A percentile compares a stretch with the other conserved stretches of the same genome.
These are phyloP conservation scores for Sinodicranocentrus sp. DNA, from an alignment of 2,888 invertebrate species.

Conservation along the genomic window DNA sequence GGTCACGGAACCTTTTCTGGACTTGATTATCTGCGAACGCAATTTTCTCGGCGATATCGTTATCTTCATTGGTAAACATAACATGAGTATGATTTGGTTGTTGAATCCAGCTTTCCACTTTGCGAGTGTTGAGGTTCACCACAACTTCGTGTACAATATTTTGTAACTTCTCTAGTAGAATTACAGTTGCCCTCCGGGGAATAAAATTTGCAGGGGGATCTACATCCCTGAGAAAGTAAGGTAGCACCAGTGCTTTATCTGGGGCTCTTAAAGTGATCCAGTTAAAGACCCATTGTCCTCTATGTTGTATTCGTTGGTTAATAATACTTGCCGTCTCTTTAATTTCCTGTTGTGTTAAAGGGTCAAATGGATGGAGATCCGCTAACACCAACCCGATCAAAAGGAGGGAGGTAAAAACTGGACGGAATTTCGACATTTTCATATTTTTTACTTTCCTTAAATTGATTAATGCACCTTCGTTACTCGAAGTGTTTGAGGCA, in stretches of 20 bases:
- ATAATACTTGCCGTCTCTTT: background rate
- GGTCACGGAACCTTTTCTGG: slow-evolving; percentile 7
- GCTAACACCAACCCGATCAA: background rate
- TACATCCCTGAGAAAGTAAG: slow-evolving; percentile 15
- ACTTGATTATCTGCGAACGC: background rate
- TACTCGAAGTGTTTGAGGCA: too few species aligned
- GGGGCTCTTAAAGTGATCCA: slow-evolving; percentile 44
- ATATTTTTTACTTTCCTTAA: too few species aligned
- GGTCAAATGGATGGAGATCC: slow-evolving; percentile 34
- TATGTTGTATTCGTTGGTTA: too few species aligned
- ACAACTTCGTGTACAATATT: slow-evolving; percentile 25
- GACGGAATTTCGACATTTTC: too few species aligned
- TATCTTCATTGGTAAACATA: slow-evolving; percentile 37
- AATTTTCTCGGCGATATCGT: slow-evolving; percentile 20
- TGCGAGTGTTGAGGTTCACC: slow-evolving; percentile 52
- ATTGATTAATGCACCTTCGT: too few species aligned
- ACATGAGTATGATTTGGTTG: slow-evolving; percentile 15
- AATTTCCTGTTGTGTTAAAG: slow-evolving; percentile 23
- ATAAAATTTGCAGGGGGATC: slow-evolving; percentile 44
- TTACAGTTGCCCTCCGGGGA: slow-evolving; percentile 39
- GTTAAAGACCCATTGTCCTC: slow-evolving; percentile 26
- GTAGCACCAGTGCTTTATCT: slow-evolving; percentile 29
- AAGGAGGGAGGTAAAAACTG: background rate
- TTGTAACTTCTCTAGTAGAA: slow-evolving; percentile 18
- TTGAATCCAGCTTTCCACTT: slow-evolving; percentile 45